phyloP scores from a whole-genome alignment of 1,140 invertebrate genomes.

The Drosophila bifasciata region DNA sequence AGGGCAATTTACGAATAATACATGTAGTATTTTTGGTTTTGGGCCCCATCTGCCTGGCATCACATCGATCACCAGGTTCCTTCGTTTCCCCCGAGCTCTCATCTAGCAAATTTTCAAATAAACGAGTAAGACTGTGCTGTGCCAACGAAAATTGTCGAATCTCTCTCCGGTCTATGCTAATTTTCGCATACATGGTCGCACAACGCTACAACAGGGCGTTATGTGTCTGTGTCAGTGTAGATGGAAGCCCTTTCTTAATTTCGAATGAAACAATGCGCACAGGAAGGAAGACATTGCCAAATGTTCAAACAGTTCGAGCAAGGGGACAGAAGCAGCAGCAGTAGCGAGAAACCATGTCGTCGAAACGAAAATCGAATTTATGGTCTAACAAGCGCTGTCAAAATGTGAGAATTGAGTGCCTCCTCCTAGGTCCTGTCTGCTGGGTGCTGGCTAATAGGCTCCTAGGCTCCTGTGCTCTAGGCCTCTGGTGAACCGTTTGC shows the following conservation, averaged over 20 bases:
- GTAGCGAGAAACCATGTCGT: conserved; percentile 46
- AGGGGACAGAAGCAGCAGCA: neutral
- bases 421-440: conserved; percentile 3
- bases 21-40: neutral
- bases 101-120: conserved; percentile 9
- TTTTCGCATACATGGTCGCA: conserved; percentile 41
- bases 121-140: neutral
- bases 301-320: neutral
- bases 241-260: conserved; percentile 66
- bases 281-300: conserved; percentile 44
- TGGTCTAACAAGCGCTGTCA: conserved; percentile 74
- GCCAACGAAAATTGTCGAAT: neutral
- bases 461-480: neutral
- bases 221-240: too few relatives aligned
- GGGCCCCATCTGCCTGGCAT: neutral
- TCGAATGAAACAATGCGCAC: conserved; percentile 68
- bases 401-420: conserved; percentile 79
- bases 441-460: conserved; percentile 1
- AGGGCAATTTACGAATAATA: neutral
- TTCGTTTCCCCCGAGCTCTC: neutral
- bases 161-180: conserved; percentile 39
- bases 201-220: neutral
- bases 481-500: neutral
- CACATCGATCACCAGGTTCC: conserved; percentile 7
- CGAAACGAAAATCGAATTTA: conserved; percentile 75